A percentile compares a stretch with the other conserved stretches of the same genome.
phyloP scores from a whole-genome alignment of 2,888 invertebrate species.

The Drosophila dives region DNA sequence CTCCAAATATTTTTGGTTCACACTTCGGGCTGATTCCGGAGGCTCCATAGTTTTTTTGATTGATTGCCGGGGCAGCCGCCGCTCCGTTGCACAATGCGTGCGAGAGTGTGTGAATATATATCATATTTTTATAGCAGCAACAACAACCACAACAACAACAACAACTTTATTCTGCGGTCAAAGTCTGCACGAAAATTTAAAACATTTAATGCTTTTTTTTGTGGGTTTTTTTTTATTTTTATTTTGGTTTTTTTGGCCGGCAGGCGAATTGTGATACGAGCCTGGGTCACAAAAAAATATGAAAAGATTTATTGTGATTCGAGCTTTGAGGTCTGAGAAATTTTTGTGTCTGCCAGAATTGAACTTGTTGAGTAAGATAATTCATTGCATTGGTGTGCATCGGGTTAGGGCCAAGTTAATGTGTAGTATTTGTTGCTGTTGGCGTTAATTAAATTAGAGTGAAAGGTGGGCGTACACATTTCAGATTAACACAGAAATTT shows the following conservation, averaged over 20 bases:
- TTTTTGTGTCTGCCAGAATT: slow-evolving; percentile 40
- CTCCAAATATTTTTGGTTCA: slow-evolving; percentile 76
- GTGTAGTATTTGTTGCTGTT: slow-evolving; percentile 20
- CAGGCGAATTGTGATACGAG: slow-evolving; percentile 38
- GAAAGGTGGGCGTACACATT: slow-evolving; percentile 39
- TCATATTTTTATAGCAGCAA: slow-evolving; percentile 72
- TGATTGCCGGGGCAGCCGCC: slow-evolving; percentile 64
- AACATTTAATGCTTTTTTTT: slow-evolving; percentile 48
- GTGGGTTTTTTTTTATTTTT: slow-evolving; percentile 4
- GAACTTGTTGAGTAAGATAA: slow-evolving; percentile 65
- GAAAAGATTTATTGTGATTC: slow-evolving; percentile 66
- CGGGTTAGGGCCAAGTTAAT: slow-evolving; percentile 13
- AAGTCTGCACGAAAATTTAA: slow-evolving; percentile 72
- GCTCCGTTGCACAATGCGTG: slow-evolving; percentile 44
- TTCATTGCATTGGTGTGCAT: slow-evolving; percentile 42
- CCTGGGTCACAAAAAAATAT: slow-evolving; percentile 47
- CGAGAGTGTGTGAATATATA: slow-evolving; percentile 76
- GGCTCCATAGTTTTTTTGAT: slow-evolving; percentile 70
- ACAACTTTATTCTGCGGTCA: slow-evolving; percentile 63
- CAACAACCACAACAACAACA: slow-evolving; percentile 34
- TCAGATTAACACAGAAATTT: slow-evolving; percentile 14
- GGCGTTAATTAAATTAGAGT: slow-evolving; percentile 61
- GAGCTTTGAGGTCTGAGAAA: slow-evolving; percentile 55
- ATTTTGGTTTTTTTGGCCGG: not conserved
- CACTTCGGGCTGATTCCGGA: slow-evolving; percentile 66